A percentile compares a stretch with the other conserved stretches of the same genome.
phyloP scores from a whole-genome alignment of 1,140 invertebrate species.

The Drosophila fuyamai region DNA sequence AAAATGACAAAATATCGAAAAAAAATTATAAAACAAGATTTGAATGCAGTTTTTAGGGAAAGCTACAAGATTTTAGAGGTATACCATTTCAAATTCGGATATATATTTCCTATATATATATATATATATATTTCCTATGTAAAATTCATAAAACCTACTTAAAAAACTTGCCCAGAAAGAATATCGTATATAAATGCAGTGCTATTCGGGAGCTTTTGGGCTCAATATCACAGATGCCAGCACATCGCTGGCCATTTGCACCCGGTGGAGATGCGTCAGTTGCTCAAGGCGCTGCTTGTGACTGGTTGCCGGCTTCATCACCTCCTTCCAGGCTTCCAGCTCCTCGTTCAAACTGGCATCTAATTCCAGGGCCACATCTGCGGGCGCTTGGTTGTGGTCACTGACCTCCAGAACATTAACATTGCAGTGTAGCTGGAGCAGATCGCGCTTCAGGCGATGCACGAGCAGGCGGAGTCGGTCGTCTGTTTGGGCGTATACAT shows the following conservation, averaged over 20 bases:
- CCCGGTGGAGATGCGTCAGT: conserved; percentile 21
- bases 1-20: no score
- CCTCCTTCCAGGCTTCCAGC: conserved; percentile 26
- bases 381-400: not conserved
- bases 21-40: no score
- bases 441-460: conserved; percentile 41
- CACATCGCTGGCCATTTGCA: conserved; percentile 57
- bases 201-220: no score
- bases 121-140: no score
- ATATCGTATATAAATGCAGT: no score
- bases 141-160: no score
- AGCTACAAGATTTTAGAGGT: no score
- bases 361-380: conserved; percentile 24
- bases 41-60: no score
- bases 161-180: not conserved
- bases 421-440: conserved; percentile 60
- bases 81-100: no score
- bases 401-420: conserved; percentile 31
- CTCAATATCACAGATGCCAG: conserved; percentile 46
- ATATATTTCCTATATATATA: no score
- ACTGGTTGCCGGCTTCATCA: not conserved
- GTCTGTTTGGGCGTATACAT: conserved; percentile 53
- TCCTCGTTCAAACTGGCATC: conserved; percentile 53
- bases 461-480: conserved; percentile 43
- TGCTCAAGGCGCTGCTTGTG: not conserved